phyloP scores from a whole-genome alignment of 2,888 invertebrate genomes.

The Eubasilissa splendida region DNA sequence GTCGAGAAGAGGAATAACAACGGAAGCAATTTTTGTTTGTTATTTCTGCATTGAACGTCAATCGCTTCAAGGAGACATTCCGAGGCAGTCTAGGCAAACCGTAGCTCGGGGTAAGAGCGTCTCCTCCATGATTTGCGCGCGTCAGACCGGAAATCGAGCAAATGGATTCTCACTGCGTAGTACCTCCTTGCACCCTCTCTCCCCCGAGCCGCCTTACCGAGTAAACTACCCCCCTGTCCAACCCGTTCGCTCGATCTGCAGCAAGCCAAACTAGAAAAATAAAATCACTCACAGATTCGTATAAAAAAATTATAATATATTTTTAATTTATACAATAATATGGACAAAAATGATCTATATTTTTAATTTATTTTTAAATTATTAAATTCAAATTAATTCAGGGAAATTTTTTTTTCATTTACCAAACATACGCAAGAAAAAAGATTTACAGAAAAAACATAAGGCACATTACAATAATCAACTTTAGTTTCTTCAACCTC shows the following conservation, averaged over 20 bases:
- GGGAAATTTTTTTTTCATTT: too few species aligned
- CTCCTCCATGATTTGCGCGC: conserved; percentile 51
- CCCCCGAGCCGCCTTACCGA: background rate
- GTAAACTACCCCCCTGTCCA: background rate
- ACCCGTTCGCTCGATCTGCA: conserved; percentile 9
- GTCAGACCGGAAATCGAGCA: conserved; percentile 57
- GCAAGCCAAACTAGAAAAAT: conserved; percentile 3
- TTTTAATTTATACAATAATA: too few species aligned
- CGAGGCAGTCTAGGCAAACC: conserved; percentile 18
- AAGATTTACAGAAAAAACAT: too few species aligned
- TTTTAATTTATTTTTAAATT: too few species aligned
- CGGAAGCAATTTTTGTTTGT: conserved; percentile 11
- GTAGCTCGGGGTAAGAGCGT: conserved; percentile 28
- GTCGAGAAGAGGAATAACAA: background rate
- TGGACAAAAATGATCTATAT: too few species aligned
- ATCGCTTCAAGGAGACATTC: conserved; percentile 23
- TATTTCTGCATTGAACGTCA: conserved; percentile 19
- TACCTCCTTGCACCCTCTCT: background rate
- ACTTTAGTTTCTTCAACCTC: too few species aligned
- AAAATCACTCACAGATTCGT: too few species aligned
- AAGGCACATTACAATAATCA: too few species aligned
- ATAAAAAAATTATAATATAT: too few species aligned
- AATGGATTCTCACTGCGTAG: conserved; percentile 53
- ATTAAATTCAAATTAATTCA: too few species aligned
- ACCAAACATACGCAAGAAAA: too few species aligned